Evolutionary conservation across 1,140 invertebrate genomes (phyloP).

Genomic region (Medauroidea extradentata): DNA sequence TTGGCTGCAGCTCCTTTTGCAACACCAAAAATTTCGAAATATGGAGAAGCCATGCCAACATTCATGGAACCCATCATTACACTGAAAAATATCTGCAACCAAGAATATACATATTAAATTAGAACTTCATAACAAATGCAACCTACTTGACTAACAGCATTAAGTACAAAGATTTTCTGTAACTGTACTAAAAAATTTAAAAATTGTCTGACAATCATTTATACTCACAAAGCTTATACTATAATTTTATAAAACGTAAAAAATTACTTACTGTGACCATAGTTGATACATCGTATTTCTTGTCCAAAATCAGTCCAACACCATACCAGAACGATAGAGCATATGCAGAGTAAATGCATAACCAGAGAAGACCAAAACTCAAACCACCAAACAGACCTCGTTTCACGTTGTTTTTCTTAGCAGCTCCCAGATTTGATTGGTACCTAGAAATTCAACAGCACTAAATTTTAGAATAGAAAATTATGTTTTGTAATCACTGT

Average conservation of each 20-base stretch:
- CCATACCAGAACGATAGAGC: conserved; percentile 54
- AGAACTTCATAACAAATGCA: too few relatives aligned
- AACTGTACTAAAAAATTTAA: too few relatives aligned
- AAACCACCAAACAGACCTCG: conserved; percentile 64
- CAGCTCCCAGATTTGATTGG: conserved; percentile 53
- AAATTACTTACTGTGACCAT: conserved; percentile 67
- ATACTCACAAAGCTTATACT: too few relatives aligned
- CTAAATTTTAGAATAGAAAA: too few relatives aligned
- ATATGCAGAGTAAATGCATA: conserved; percentile 48
- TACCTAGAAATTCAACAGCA: too few relatives aligned
- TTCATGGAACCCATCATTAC: conserved; percentile 55
- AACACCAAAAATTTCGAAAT: conserved; percentile 34
- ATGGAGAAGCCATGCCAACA: conserved; percentile 55
- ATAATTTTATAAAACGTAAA: too few relatives aligned
- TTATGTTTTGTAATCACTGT: too few relatives aligned
- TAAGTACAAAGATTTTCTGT: too few relatives aligned
- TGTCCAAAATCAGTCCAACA: conserved; percentile 47
- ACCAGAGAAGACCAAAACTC: conserved; percentile 30
- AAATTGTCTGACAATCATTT: too few relatives aligned
- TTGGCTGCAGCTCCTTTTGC: conserved; percentile 52
- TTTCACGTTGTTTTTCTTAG: conserved; percentile 62
- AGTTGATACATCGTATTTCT: conserved; percentile 48
- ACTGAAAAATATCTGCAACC: conserved; percentile 46
- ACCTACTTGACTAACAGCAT: too few relatives aligned
- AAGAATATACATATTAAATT: background rate